A percentile compares a stretch with the other conserved stretches of the same genome.
Conservation (phyloP, 2,797 vertebrate species). For the Hylomyscus alleni region DNA sequence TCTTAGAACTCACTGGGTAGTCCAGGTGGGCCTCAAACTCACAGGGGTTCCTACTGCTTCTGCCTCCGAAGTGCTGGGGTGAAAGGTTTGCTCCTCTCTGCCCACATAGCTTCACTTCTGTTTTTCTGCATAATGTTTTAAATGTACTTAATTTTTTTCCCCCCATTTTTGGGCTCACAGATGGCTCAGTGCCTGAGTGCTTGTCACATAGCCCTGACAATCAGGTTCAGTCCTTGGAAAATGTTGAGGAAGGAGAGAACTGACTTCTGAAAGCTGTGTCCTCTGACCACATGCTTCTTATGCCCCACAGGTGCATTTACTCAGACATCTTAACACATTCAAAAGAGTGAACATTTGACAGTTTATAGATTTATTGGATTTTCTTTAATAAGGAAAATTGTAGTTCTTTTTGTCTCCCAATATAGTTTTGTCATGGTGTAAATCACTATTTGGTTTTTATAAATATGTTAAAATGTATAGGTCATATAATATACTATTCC, state of each 20-base stretch:
- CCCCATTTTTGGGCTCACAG: neutral
- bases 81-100: neutral
- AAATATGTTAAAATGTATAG: neutral
- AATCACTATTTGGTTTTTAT: constrained; percentile 34
- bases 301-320: neutral
- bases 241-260: neutral
- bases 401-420: neutral
- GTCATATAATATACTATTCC: neutral
- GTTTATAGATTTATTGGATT: neutral
- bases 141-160: neutral
- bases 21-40: neutral
- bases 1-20: neutral
- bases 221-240: neutral
- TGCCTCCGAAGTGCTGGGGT: neutral
- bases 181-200: neutral
- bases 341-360: neutral
- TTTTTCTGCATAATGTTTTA: neutral
- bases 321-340: neutral
- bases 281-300: neutral
- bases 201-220: neutral
- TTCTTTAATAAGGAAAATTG: constrained; percentile 30
- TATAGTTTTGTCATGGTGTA: neutral
- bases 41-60: neutral
- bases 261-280: neutral
- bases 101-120: neutral